phyloP scores from a whole-genome alignment of 2,888 invertebrate genomes.

The Geotrupes spiniger region DNA sequence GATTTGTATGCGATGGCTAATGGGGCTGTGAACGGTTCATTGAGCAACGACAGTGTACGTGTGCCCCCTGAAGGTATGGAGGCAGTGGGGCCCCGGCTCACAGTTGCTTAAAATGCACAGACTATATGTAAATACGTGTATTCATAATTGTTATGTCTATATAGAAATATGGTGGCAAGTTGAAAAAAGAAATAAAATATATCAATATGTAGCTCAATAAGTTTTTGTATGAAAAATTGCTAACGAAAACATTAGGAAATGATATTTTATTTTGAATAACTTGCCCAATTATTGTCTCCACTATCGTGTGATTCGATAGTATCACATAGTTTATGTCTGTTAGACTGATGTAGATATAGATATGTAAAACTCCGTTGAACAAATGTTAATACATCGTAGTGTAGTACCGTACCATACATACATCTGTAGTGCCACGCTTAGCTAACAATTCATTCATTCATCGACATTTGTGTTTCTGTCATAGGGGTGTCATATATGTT shows the following conservation, averaged over 20 bases:
- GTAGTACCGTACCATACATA: conserved; percentile 4
- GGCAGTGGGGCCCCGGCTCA: conserved; percentile 46
- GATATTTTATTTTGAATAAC: conserved; percentile 4
- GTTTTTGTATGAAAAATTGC: background rate
- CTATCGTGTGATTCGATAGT: conserved; percentile 34
- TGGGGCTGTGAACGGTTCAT: conserved; percentile 54
- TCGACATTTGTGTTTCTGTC: conserved; percentile 10
- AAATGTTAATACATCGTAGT: conserved; percentile 9
- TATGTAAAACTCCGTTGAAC: conserved; percentile 26
- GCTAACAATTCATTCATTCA: conserved; percentile 21
- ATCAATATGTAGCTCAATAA: background rate
- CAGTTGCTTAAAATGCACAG: conserved; percentile 38
- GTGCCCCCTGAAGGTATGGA: conserved; percentile 60
- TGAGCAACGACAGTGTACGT: conserved; percentile 55
- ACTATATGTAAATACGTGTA: conserved; percentile 28
- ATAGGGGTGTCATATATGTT: background rate
- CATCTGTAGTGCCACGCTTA: conserved; percentile 28
- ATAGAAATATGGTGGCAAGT: conserved; percentile 14
- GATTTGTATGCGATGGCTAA: conserved; percentile 55
- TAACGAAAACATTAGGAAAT: background rate
- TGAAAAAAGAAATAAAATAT: conserved; percentile 6
- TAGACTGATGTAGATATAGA: conserved; percentile 39
- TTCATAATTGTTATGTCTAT: conserved; percentile 21
- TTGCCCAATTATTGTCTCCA: conserved; percentile 15
- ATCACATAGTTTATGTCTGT: conserved; percentile 37